Conservation (phyloP, 2,888 invertebrate species). For the Eupeodes latifasciatus region DNA sequence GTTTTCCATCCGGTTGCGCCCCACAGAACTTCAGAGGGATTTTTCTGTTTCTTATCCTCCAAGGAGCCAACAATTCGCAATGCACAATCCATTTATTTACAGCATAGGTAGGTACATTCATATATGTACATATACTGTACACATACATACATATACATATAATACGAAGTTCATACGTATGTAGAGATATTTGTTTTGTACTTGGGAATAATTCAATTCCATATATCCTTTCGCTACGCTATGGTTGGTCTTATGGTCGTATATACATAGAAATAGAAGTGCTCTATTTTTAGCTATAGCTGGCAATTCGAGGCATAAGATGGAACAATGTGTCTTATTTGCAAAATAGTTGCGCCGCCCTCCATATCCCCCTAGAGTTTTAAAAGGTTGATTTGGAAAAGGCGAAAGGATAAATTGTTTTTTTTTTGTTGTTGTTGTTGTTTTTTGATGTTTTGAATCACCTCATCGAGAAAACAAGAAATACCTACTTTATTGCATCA, state of each 20-base stretch:
- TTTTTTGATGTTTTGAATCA: background rate
- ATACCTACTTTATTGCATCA: constrained; percentile 52
- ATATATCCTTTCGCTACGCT: constrained; percentile 37
- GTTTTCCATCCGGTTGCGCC: constrained; percentile 75
- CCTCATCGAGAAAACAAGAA: constrained; percentile 27
- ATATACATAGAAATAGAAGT: background rate
- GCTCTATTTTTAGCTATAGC: constrained; percentile 19
- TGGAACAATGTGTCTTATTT: constrained; percentile 71
- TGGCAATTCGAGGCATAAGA: constrained; percentile 52
- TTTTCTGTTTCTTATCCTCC: constrained; percentile 58
- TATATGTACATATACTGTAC: background rate
- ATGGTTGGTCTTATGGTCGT: background rate
- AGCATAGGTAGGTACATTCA: background rate
- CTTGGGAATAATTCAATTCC: constrained; percentile 64
- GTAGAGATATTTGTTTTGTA: constrained; percentile 4
- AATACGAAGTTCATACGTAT: background rate
- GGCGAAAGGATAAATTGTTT: constrained; percentile 33
- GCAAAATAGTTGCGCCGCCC: constrained; percentile 29
- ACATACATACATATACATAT: background rate
- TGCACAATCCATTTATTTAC: constrained; percentile 50
- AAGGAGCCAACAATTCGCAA: constrained; percentile 50
- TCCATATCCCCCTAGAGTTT: background rate
- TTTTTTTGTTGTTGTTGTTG: too few species aligned
- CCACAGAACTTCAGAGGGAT: constrained; percentile 57
- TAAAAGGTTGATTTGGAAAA: background rate